Conservation (phyloP, 2,888 invertebrate genomes). For the Muscina levida region DNA sequence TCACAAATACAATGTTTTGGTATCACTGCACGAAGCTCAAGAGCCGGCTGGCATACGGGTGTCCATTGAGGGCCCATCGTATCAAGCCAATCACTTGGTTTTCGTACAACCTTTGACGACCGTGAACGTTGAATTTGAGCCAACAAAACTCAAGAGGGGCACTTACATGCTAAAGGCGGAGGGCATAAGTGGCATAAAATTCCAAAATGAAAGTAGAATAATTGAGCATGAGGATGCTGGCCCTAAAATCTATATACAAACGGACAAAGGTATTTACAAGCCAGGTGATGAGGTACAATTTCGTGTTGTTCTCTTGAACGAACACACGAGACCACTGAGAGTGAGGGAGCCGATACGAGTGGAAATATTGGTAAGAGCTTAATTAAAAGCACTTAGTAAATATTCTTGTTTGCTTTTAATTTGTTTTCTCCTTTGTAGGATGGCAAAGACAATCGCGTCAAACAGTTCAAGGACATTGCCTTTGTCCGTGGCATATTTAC, state of each 20-base stretch:
- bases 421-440: slow-evolving; percentile 81
- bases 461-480: slow-evolving; percentile 87
- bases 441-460: slow-evolving; percentile 88
- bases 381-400: no score
- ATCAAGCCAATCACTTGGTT: not conserved
- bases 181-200: slow-evolving; percentile 87
- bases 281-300: slow-evolving; percentile 92
- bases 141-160: slow-evolving; percentile 63
- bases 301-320: slow-evolving; percentile 85
- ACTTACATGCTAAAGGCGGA: slow-evolving; percentile 74
- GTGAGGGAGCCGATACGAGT: slow-evolving; percentile 25
- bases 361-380: slow-evolving; percentile 40
- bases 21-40: slow-evolving; percentile 9
- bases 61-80: not conserved
- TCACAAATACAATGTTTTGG: slow-evolving; percentile 12
- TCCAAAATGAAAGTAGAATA: slow-evolving; percentile 86
- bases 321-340: slow-evolving; percentile 78
- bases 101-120: slow-evolving; percentile 12
- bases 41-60: slow-evolving; percentile 13
- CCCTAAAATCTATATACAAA: slow-evolving; percentile 90
- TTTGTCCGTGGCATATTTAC: slow-evolving; percentile 88
- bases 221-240: not conserved
- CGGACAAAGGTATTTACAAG: slow-evolving; percentile 95
- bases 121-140: not conserved
- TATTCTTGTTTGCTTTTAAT: no score